Evolutionary conservation across 1,140 invertebrate species (phyloP).

Genomic region (Magallana gigas): DNA sequence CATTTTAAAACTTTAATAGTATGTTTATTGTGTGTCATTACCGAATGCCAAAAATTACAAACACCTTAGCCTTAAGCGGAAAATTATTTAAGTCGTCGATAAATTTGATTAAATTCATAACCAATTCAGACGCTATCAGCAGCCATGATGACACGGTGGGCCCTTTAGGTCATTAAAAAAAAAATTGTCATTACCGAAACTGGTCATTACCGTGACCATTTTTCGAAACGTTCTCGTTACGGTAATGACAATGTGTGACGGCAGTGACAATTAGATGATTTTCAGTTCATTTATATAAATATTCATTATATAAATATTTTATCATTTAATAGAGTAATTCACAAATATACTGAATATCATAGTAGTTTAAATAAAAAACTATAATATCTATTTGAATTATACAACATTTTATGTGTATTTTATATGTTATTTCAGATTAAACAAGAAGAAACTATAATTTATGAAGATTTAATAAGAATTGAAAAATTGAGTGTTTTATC

Average conservation of each 20-base stretch:
- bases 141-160: constrained; percentile 1
- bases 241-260: constrained; percentile 19
- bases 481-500: background rate
- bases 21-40: constrained; percentile 10
- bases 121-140: background rate
- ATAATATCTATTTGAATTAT: background rate
- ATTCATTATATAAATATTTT: too few species aligned
- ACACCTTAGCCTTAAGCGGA: background rate
- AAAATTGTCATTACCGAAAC: constrained; percentile 2
- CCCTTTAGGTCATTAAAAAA: background rate
- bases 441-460: background rate
- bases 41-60: constrained; percentile 7
- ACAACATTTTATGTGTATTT: background rate
- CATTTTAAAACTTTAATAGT: constrained; percentile 1
- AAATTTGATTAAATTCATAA: background rate
- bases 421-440: background rate
- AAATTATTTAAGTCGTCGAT: background rate
- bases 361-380: background rate
- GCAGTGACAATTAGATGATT: background rate
- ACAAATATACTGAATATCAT: background rate
- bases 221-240: background rate
- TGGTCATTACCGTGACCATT: background rate
- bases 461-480: background rate
- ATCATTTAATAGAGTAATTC: background rate
- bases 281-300: background rate